Conservation (phyloP, 2,113 vertebrate species). For the Bostrychus sinensis region DNA sequence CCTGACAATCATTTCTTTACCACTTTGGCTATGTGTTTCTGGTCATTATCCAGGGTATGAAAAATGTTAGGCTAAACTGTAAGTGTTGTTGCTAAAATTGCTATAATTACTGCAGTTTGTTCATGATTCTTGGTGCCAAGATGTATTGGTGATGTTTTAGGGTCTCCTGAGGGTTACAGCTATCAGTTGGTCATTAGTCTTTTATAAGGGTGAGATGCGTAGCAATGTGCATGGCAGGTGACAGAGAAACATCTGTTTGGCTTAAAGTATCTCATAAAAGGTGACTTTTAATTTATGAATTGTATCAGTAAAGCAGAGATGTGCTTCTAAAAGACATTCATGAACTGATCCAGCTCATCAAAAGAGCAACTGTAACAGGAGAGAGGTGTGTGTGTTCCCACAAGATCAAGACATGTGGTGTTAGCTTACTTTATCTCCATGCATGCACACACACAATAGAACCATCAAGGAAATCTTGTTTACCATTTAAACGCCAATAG, state of each 20-base stretch:
- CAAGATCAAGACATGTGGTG: conserved; percentile 52
- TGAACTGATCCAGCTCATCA: neutral
- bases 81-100: neutral
- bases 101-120: too few relatives aligned
- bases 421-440: conserved; percentile 61
- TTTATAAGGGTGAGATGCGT: conserved; percentile 42
- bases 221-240: conserved; percentile 20
- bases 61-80: too few relatives aligned
- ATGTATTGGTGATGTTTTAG: conserved; percentile 11
- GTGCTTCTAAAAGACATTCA: neutral
- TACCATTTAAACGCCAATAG: conserved; percentile 3
- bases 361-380: conserved; percentile 59
- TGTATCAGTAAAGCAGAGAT: neutral
- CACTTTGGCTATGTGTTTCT: too few relatives aligned
- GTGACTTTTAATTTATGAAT: neutral
- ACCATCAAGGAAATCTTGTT: conserved; percentile 17
- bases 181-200: conserved; percentile 53
- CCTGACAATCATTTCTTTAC: too few relatives aligned
- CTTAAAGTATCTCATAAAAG: neutral
- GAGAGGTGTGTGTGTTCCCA: conserved; percentile 56
- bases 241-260: neutral
- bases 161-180: conserved; percentile 36
- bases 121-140: neutral
- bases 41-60: too few relatives aligned
- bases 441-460: conserved; percentile 7